Conservation (phyloP, 1,140 invertebrate species). For the Carposina sasakii region DNA sequence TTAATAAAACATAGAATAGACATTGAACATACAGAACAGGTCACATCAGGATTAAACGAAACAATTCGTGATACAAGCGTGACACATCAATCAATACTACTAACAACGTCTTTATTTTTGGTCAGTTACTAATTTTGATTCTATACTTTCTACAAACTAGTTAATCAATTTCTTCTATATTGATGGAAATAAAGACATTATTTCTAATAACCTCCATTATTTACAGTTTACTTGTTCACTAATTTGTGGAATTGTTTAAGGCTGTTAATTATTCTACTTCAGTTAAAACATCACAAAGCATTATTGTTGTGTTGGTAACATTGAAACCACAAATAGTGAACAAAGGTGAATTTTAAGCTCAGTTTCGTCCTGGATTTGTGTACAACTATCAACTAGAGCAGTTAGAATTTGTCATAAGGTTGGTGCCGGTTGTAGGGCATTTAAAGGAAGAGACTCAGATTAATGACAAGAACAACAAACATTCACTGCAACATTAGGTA, state of each 20-base stretch:
- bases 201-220: slow-evolving; percentile 43
- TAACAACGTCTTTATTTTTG: slow-evolving; percentile 42
- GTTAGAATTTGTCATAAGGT: no score
- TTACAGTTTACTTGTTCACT: slow-evolving; percentile 47
- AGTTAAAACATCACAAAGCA: no score
- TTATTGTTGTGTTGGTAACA: neutral
- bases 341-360: slow-evolving; percentile 44
- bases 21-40: slow-evolving; percentile 23
- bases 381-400: slow-evolving; percentile 63
- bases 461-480: no score
- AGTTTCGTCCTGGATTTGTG: slow-evolving; percentile 65
- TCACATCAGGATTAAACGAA: slow-evolving; percentile 63
- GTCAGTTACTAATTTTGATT: no score
- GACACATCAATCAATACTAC: slow-evolving; percentile 39
- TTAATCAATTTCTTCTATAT: no score
- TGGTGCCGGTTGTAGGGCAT: no score
- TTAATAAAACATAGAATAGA: slow-evolving; percentile 23
- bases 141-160: no score
- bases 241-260: slow-evolving; percentile 41
- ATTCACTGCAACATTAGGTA: no score
- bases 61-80: slow-evolving; percentile 57
- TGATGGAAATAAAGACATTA: slow-evolving; percentile 39
- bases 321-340: slow-evolving; percentile 52
- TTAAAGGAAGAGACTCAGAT: no score
- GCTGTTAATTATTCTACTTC: no score